Base-by-base conservation (phyloP, 2,113 vertebrate species). In the Nicator chloris region DNA sequence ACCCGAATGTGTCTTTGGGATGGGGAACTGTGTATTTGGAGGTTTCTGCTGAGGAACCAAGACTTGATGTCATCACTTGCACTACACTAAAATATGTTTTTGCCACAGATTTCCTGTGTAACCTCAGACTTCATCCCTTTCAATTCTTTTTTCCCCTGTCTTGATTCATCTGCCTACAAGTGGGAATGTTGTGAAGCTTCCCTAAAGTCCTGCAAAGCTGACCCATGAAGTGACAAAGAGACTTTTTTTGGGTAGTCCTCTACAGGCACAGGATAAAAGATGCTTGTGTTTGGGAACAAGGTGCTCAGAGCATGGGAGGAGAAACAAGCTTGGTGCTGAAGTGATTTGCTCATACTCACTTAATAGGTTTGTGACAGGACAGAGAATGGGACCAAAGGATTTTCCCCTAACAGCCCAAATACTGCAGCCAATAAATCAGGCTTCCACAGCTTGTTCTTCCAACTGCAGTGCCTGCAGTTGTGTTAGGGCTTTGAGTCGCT, bases 1-100 rank as follows among this genome's bases (percentile, higher is more conserved):
- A 94, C 94, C 56, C 85, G 79, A 96, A 88, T 97, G 44, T 95
- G 65, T 91, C 15, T 91, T 93, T 96, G 95, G 86, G 83, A 72
- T 90, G 91, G 72, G 82, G 85, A 93, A 30, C 49, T 89, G n/a
- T 39, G 17, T 70, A 11, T 92, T 92, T 86, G 59, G 80, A 94
- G 85, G 72, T 90, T 94, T 97, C 76, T 92, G 31, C 11, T 78
- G 82, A 92, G 94, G 93, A 94, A 90, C 50, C 47, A 96, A 72
- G 47, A 45, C 40, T 60, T 88, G 82, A 71, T 92, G 79, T 92
- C 68, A 88, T 82, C 83, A 81, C 79, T 96, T 94, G 69, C 37
- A 28, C 85, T 90, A 2, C 22, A 33, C 37, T 92, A 53, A 82
- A 94, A 68, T 71, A 28, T 1, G 5, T 59, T 79, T 86, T 93